Conservation (phyloP, 2,113 vertebrate species). For the Platysternon megacephalum region DNA sequence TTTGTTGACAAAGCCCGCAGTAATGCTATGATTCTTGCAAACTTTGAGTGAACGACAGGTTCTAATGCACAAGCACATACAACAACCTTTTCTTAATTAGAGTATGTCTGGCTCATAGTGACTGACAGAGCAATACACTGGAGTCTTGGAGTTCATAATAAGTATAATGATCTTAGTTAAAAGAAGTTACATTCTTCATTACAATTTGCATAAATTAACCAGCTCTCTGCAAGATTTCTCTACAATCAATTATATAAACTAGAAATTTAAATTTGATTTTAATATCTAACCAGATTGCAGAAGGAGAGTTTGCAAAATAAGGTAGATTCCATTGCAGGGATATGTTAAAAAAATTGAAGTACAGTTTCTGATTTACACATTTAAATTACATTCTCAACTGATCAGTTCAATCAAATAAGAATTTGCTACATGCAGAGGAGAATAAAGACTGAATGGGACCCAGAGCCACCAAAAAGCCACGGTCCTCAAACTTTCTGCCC, state of each 20-base stretch:
- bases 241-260: background rate
- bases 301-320: background rate
- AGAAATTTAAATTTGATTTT: background rate
- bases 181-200: conserved; percentile 14
- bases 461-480: no score
- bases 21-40: background rate
- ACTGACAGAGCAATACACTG: background rate
- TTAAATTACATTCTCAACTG: no score
- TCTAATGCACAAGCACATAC: background rate
- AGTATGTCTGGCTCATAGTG: background rate
- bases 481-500: no score
- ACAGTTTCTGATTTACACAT: no score
- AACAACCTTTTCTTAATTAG: no score
- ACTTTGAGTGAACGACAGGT: background rate
- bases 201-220: conserved; percentile 23
- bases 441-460: no score
- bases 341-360: no score
- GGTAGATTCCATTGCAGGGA: no score
- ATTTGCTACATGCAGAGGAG: no score
- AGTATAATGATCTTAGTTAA: conserved; percentile 8
- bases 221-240: background rate
- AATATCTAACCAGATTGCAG: background rate
- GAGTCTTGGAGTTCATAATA: background rate
- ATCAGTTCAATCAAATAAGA: no score
- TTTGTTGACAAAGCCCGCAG: background rate